Base-by-base conservation (phyloP, 2,797 vertebrate genomes). In the Pelochelys cantorii region DNA sequence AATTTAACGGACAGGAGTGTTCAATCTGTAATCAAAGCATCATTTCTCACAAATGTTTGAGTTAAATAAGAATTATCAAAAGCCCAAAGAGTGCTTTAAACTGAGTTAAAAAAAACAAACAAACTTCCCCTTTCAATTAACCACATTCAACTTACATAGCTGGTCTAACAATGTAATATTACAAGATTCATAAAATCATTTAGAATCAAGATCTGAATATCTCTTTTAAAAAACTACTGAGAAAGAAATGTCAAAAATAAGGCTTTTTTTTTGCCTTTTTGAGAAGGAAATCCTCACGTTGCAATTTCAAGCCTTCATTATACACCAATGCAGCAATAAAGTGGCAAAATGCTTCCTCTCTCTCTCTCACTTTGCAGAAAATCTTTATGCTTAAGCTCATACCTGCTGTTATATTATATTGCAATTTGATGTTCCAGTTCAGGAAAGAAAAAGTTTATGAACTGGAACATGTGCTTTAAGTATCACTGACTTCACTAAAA, bases 1-100 rank as follows among this genome's bases (percentile, higher is more conserved):
- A 87, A 89, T 93, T 93, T 86, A 1, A 85, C 13, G 74, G 25
- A 75, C 23, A 27, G 37, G 74, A 77, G 34, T n/a, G 11, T 81
- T 94, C 85, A 55, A 1, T 88, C 93, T 95, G 94, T 95, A 91
- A 94, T 79, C 53, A 86, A 52, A 91, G 31, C 80, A 91, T 97
- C 88, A 89, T 94, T 90, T 91, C 60, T 14, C 48, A 87, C 59
- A 85, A 92, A 85, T 84, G 87, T 88, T 94, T 90, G 65, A 93
- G 59, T 87, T 92, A 77, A 96, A 92, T 80, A 95, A 89, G 85
- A 55, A 56, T 77, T 48, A 87, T 89, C 95, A 92, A 77, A 68
- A 68, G 20, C n/a, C 18, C 11, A 87, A 86, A 88, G 90, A 59
- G 83, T 92, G 92, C 90, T 84, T 83, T 79, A 87, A 93, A 77